Conservation (phyloP, 2,113 vertebrate species). For the Tragelaphus scriptus region DNA sequence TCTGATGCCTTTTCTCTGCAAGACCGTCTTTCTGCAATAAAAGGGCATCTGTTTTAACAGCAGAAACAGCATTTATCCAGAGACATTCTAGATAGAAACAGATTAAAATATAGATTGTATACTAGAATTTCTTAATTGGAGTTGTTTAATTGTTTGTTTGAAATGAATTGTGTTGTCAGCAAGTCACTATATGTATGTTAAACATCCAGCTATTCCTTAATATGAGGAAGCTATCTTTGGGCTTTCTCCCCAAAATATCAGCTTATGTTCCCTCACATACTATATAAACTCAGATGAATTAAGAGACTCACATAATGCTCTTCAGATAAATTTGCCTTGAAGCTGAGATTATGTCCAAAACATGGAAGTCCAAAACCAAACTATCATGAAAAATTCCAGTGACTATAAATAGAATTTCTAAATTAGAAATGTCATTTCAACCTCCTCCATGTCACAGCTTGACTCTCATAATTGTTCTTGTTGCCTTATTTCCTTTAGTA, state of each 20-base stretch:
- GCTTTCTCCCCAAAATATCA: neutral
- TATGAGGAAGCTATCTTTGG: neutral
- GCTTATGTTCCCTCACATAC: neutral
- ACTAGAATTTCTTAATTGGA: slow-evolving; percentile 11
- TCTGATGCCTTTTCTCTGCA: slow-evolving; percentile 13
- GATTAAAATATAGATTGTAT: neutral
- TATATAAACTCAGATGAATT: neutral
- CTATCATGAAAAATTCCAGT: slow-evolving; percentile 47
- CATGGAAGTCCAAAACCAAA: neutral
- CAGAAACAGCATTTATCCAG: neutral
- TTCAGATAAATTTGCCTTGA: slow-evolving; percentile 40
- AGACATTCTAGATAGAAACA: neutral
- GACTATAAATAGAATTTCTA: slow-evolving; percentile 64
- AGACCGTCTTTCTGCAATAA: slow-evolving; percentile 10
- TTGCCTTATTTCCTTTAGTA: slow-evolving; percentile 55
- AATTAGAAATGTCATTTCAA: slow-evolving; percentile 68
- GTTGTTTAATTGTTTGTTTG: neutral
- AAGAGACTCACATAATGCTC: neutral
- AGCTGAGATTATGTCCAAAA: slow-evolving; percentile 29
- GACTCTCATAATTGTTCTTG: slow-evolving; percentile 40
- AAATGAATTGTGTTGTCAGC: neutral
- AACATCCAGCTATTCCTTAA: neutral
- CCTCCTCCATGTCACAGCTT: slow-evolving; percentile 33
- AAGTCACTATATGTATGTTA: neutral
- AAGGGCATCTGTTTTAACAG: neutral